These are phyloP conservation scores for Junonia oenone DNA, from an alignment of 2,888 invertebrate genomes.

Conservation along the genomic window DNA sequence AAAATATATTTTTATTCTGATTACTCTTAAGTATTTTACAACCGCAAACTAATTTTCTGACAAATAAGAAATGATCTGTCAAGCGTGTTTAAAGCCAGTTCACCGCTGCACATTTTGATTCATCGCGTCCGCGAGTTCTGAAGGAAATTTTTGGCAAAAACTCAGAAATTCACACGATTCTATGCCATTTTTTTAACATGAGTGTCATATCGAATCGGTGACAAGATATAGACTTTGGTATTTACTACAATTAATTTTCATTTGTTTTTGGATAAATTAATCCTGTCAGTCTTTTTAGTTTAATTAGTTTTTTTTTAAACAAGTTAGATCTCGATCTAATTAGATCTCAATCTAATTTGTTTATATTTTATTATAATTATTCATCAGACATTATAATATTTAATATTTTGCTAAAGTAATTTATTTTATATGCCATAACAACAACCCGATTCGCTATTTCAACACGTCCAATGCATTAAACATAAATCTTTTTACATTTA, in stretches of 20 bases:
- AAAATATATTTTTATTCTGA: not conserved
- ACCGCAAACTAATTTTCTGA: constrained; percentile 13
- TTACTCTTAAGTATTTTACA: not conserved
- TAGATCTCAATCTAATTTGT: too few relatives aligned
- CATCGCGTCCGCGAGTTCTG: constrained; percentile 26
- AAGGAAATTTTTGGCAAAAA: constrained; percentile 38
- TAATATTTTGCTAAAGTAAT: too few relatives aligned
- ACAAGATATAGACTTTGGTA: constrained; percentile 4
- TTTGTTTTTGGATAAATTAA: not conserved
- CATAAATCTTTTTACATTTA: not conserved
- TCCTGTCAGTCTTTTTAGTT: not conserved
- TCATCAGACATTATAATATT: too few relatives aligned
- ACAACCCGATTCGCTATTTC: too few relatives aligned
- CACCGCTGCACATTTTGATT: constrained; percentile 25
- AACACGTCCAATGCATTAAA: too few relatives aligned
- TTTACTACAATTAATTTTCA: constrained; percentile 7
- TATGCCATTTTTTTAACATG: constrained; percentile 33
- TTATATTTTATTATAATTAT: too few relatives aligned
- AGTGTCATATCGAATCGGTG: constrained; percentile 17
- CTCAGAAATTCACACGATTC: constrained; percentile 37
- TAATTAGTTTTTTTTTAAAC: not conserved
- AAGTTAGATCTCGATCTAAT: too few relatives aligned
- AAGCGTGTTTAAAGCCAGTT: constrained; percentile 18
- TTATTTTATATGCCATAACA: too few relatives aligned
- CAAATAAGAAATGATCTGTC: constrained; percentile 23